A percentile compares a stretch with the other conserved stretches of the same genome.
Evolutionary conservation across 2,797 vertebrate species (phyloP).

Genomic region (Chelidonichthys spinosus): DNA sequence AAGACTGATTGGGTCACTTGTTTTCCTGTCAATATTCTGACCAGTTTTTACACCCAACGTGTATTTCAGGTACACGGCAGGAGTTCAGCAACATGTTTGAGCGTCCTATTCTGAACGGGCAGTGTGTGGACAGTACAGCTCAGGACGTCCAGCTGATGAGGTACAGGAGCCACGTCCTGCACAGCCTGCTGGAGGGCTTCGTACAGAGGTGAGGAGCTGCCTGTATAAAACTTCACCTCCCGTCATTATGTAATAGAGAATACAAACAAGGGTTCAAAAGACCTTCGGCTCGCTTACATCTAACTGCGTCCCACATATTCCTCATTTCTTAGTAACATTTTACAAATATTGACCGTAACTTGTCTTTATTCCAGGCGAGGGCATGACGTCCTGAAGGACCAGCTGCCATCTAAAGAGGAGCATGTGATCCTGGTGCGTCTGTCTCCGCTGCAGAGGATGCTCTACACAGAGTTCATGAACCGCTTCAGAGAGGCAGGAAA

Average conservation of each 20-base stretch:
- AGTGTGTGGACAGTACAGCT: conserved; percentile 96
- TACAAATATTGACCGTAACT: neutral
- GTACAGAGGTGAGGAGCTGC: conserved; percentile 90
- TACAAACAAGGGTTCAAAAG: neutral
- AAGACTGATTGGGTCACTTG: neutral
- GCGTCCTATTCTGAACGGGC: conserved; percentile 96
- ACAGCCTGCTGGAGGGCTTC: conserved; percentile 96
- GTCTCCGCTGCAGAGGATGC: conserved; percentile 94
- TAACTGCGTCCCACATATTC: neutral
- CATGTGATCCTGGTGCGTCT: conserved; percentile 96
- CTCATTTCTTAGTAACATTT: neutral
- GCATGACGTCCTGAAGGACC: conserved; percentile 92
- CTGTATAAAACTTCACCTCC: neutral
- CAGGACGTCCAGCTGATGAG: conserved; percentile 96
- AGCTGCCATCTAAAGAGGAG: conserved; percentile 94
- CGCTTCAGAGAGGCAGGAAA: conserved; percentile 96
- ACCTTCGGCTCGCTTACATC: neutral
- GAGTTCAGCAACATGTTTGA: conserved; percentile 99
- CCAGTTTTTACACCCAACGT: neutral
- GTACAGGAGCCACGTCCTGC: conserved; percentile 96
- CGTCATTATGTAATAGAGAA: neutral
- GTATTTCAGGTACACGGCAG: conserved; percentile 89
- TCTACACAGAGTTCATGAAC: conserved; percentile 98
- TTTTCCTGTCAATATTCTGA: neutral
- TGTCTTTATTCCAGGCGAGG: conserved; percentile 85